Conservation (phyloP, 2,888 invertebrate species). For the Drosophila pseudotakahashii region DNA sequence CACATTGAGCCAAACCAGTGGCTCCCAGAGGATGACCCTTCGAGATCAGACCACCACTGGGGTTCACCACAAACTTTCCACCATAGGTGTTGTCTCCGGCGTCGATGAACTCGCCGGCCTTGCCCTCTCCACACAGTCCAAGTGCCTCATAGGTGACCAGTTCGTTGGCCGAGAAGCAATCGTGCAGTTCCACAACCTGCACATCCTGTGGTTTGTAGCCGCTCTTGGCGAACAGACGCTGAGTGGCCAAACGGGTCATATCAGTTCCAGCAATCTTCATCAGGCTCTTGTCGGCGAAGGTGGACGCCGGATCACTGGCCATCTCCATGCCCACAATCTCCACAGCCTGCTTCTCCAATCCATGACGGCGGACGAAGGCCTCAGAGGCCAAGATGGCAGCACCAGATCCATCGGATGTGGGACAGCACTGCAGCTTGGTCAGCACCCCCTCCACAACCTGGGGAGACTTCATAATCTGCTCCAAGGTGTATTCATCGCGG, state of each 20-base stretch:
- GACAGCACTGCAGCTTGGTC: conserved; percentile 98
- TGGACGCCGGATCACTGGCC: conserved; percentile 94
- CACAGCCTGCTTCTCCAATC: conserved; percentile 93
- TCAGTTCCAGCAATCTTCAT: conserved; percentile 91
- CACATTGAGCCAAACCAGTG: conserved; percentile 95
- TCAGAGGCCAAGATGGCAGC: conserved; percentile 96
- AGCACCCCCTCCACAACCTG: conserved; percentile 95
- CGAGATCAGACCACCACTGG: conserved; percentile 98
- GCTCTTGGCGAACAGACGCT: conserved; percentile 90
- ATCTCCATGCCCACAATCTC: conserved; percentile 99
- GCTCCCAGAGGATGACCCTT: conserved; percentile 99
- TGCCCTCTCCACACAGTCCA: conserved; percentile 94
- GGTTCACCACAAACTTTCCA: conserved; percentile 98
- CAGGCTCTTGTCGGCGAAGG: conserved; percentile 87
- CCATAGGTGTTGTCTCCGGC: conserved; percentile 98
- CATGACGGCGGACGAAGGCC: conserved; percentile 93
- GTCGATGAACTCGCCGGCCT: conserved; percentile 96
- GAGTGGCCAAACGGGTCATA: conserved; percentile 94
- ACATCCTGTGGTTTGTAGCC: conserved; percentile 92
- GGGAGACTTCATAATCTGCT: conserved; percentile 95
- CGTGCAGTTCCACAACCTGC: conserved; percentile 97
- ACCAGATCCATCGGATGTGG: conserved; percentile 99
- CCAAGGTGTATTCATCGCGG: conserved; percentile 94
- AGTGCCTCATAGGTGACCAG: conserved; percentile 98
- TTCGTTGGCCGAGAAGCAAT: conserved; percentile 99